Evolutionary conservation across 2,797 vertebrate genomes (phyloP), one percentile per base, ranked within the genome.

Genomic region (Kryptopterus vitreolus): DNA sequence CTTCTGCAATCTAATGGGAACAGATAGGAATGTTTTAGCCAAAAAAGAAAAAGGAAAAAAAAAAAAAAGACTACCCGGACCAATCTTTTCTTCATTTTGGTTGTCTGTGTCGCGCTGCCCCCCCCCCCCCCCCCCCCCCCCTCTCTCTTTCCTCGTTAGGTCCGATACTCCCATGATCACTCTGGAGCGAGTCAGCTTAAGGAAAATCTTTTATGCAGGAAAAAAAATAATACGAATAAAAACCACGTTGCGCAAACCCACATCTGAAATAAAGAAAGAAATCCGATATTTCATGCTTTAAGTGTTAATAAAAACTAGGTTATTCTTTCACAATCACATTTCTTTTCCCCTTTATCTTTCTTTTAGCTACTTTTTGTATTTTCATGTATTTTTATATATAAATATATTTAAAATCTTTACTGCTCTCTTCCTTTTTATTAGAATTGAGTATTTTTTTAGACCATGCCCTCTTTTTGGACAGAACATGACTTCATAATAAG

Each of bases 371-470:
- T 83, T 92, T 92, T 93, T 93, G 85, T 93, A 92, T 91, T 91
- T 89, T 93, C 86, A 91, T 95, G 88, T 92, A 91, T 93, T 92
- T 93, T 93, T 92, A 92, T 90, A 92, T 90, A 92, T 89, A 91
- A 88, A 91, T 92, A 89, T 94, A 93, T 93, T 93, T 92, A 91
- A 92, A 89, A 90, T 89, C 83, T 88, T 92, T 94, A 91, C 88
- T 92, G 91, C 86, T 88, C 89, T 91, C 87, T 91, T 91, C 86
- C 88, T 92, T 93, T 92, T 91, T 89, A 89, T 90, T 93, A 90
- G 87, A 91, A 89, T 85, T 87, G 78, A 91, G 62, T 92, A 92
- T 90, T 91, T 93, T 93, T 91, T 92, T 92, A 90, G 88, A 88
- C 87, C 85, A 86, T 80, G 80, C 89, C 89, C 85, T 87, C 81